phyloP scores from a whole-genome alignment of 2,888 invertebrate genomes.

The Agriotes lineatus region DNA sequence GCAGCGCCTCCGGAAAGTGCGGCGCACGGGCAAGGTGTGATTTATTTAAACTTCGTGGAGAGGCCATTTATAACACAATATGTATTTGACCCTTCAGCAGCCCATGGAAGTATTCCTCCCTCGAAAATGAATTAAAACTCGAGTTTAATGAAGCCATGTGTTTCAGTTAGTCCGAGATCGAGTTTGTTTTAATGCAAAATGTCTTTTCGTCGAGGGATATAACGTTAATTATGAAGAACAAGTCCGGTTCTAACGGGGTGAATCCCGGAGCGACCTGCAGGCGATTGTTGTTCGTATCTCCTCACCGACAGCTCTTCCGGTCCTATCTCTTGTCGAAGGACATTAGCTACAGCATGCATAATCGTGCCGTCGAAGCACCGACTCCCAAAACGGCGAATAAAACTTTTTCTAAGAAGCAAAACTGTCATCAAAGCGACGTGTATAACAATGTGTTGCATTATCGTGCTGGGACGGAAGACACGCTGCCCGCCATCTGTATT shows the following conservation, averaged over 20 bases:
- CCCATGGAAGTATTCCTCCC: slow-evolving; percentile 42
- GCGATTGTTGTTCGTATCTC: slow-evolving; percentile 49
- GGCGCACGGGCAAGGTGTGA: slow-evolving; percentile 48
- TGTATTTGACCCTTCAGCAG: slow-evolving; percentile 47
- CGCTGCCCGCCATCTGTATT: slow-evolving; percentile 62
- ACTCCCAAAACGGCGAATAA: slow-evolving; percentile 62
- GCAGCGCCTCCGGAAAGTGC: slow-evolving; percentile 36
- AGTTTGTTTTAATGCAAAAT: slow-evolving; percentile 55
- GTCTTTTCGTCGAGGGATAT: slow-evolving; percentile 66
- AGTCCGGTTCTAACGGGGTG: slow-evolving; percentile 65
- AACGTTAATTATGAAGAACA: slow-evolving; percentile 75
- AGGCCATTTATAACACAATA: slow-evolving; percentile 50
- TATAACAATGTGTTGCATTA: slow-evolving; percentile 66
- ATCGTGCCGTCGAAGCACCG: slow-evolving; percentile 48
- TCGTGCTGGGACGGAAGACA: slow-evolving; percentile 56
- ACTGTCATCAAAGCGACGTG: slow-evolving; percentile 64
- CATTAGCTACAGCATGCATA: slow-evolving; percentile 50
- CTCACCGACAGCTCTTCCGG: slow-evolving; percentile 45
- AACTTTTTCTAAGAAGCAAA: slow-evolving; percentile 66
- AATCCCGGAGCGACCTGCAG: slow-evolving; percentile 56
- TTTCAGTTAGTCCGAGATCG: slow-evolving; percentile 58
- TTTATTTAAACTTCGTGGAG: slow-evolving; percentile 53
- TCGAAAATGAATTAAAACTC: slow-evolving; percentile 62
- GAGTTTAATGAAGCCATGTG: slow-evolving; percentile 62
- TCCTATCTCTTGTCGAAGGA: slow-evolving; percentile 37